Percentiles rank a stretch among this genome's conserved stretches.
Conservation (phyloP, 2,888 invertebrate species). For the Trachelus stipa region DNA sequence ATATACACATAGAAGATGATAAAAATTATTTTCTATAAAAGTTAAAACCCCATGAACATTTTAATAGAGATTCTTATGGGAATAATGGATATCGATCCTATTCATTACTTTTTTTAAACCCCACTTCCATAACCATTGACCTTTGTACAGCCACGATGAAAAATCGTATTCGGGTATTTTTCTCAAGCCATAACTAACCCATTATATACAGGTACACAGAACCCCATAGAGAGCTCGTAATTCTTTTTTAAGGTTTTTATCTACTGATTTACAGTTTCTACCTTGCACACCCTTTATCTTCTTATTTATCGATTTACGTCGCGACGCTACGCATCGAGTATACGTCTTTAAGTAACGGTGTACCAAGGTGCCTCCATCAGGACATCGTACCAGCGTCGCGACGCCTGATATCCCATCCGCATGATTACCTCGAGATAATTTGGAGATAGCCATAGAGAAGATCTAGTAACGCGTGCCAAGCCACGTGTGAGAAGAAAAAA, state of each 20-base stretch:
- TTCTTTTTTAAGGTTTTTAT: conserved; percentile 42
- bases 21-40: not conserved
- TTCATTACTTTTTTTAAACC: not conserved
- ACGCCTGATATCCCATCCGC: not conserved
- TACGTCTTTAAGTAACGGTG: not conserved
- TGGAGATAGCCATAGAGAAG: not conserved
- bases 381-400: not conserved
- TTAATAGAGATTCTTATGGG: not conserved
- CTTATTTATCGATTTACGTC: conserved; percentile 46
- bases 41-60: not conserved
- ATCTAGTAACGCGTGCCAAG: not conserved
- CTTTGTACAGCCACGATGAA: not conserved
- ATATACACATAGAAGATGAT: not conserved
- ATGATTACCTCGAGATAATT: not conserved
- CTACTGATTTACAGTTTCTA: conserved; percentile 46
- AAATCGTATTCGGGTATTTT: not conserved
- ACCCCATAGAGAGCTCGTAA: conserved; percentile 8
- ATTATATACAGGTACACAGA: not conserved
- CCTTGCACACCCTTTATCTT: conserved; percentile 36
- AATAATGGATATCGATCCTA: not conserved
- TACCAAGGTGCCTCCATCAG: not conserved
- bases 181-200: not conserved
- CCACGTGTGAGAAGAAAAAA: not conserved
- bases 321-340: conserved; percentile 2
- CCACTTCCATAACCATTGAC: not conserved